Evolutionary conservation across 2,888 invertebrate genomes (phyloP), one percentile per base, ranked within the genome.

Genomic region (Sminthurides aquaticus): DNA sequence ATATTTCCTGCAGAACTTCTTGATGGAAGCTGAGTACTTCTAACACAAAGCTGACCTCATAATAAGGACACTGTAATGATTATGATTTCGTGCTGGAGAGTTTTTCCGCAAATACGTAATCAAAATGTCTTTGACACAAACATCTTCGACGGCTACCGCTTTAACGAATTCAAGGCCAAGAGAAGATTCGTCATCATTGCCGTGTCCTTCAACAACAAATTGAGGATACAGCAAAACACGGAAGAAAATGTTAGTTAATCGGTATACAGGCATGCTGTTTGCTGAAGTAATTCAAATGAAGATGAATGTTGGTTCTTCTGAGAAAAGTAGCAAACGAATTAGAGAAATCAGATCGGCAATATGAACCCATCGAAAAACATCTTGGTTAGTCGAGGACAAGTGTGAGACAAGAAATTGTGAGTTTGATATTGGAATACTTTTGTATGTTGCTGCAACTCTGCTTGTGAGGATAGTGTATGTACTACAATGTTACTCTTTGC

Each of bases 311-410:
- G 11, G 63, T 63, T 5, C 65, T 62, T 27, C 62, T 74, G 3
- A 34, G 72, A 24, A 70, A 69, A 49, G 72, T 73, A 64, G 72
- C 74, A 2, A 71, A 74, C n/a, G 61, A 69, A 28, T 58, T 73
- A 56, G 74, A 74, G 25, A 68, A 69, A 62, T 71, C 74, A 2
- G 71, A 74, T 54, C 73, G 74, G 74, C 69, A 68, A 65, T 73
- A 71, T 55, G 74, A 74, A 49, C 69, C 71, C 3, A 62, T 74
- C 1, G 74, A 74, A 48, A 73, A 74, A 62, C 60, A 73, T 3
- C 60, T 74, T 25, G 72, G 74, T 27, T 70, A 71, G 56, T 72
- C 65, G 63, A 11, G 34, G 34, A n/a, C 26, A n/a, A n/a, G n/a
- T n/a, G n/a, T n/a, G n/a, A n/a, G n/a, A n/a, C n/a, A n/a, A n/a